Conservation (phyloP, 2,888 invertebrate species). For the Lagria hirta region DNA sequence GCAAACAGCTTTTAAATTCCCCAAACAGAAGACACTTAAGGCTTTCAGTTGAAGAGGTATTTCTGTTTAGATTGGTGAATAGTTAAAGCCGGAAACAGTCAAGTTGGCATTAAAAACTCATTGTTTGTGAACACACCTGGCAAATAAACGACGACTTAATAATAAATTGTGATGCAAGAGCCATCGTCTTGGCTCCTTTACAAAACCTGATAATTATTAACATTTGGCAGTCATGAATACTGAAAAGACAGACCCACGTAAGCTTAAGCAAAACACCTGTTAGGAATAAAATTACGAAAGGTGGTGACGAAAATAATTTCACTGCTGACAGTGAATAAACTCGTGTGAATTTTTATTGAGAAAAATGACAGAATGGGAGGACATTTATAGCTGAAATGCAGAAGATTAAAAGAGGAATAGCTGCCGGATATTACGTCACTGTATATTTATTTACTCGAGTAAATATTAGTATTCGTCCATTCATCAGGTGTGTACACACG, state of each 20-base stretch:
- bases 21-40: neutral
- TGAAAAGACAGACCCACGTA: constrained; percentile 18
- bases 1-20: too few species aligned
- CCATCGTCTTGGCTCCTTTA: constrained; percentile 11
- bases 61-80: neutral
- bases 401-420: constrained; percentile 36
- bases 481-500: constrained; percentile 51
- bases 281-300: constrained; percentile 22
- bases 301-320: neutral
- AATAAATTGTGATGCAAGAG: constrained; percentile 21
- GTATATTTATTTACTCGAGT: constrained; percentile 47
- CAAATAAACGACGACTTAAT: constrained; percentile 18
- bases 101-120: too few species aligned
- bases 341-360: constrained; percentile 8
- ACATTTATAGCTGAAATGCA: constrained; percentile 14
- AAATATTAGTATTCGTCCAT: constrained; percentile 52
- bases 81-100: neutral
- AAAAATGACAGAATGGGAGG: constrained; percentile 5
- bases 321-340: constrained; percentile 4
- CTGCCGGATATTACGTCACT: constrained; percentile 50
- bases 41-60: neutral
- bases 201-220: constrained; percentile 23
- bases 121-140: constrained; percentile 18
- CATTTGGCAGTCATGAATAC: constrained; percentile 19
- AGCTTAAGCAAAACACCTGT: constrained; percentile 21